These are phyloP conservation scores for Lochmaea crataegi DNA, from an alignment of 2,888 invertebrate species.

Conservation along the genomic window DNA sequence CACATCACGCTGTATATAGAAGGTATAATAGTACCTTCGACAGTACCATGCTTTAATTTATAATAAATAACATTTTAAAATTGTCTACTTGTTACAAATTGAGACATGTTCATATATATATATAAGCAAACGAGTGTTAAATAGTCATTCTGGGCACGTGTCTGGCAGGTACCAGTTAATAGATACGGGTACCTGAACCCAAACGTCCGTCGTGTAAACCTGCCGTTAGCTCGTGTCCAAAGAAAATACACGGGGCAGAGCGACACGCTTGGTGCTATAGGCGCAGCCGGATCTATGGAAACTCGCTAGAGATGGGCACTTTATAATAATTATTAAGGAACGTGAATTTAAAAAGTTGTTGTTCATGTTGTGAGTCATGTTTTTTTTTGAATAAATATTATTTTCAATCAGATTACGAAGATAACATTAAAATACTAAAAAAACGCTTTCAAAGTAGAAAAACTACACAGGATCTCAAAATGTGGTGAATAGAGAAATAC, in stretches of 20 bases:
- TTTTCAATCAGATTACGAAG: no score
- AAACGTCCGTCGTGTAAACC: conserved; percentile 8
- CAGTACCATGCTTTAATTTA: neutral
- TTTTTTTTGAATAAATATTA: no score
- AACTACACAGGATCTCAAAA: no score
- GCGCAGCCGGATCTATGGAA: neutral
- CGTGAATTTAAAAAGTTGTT: neutral
- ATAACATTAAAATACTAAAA: no score
- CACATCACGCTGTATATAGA: neutral
- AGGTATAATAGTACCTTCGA: neutral
- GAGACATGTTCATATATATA: neutral
- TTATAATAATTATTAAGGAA: neutral
- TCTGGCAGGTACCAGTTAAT: conserved; percentile 9
- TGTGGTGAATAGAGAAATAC: no score
- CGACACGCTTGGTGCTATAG: neutral
- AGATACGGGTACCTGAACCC: conserved; percentile 16
- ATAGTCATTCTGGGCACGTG: conserved; percentile 11
- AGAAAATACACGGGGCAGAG: neutral
- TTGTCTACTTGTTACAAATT: neutral
- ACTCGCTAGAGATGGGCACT: neutral
- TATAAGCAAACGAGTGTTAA: neutral
- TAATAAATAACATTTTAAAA: neutral
- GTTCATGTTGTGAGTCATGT: neutral
- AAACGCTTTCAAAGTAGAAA: no score
- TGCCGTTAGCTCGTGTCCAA: conserved; percentile 16